phyloP scores from a whole-genome alignment of 2,113 vertebrate genomes.

The Charina bottae region DNA sequence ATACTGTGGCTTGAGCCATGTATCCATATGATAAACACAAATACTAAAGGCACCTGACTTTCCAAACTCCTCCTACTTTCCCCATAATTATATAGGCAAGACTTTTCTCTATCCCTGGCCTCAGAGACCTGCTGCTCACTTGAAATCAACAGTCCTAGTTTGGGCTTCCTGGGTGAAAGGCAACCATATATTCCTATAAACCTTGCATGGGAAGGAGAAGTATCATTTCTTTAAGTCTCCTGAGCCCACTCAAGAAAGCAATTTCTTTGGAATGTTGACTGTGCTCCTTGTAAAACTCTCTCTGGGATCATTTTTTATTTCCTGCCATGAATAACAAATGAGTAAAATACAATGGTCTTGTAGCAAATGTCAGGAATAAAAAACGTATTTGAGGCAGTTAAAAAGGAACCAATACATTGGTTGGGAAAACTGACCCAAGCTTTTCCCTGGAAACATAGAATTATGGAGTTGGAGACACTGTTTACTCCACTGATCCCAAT shows the following conservation, averaged over 20 bases:
- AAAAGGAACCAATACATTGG: not conserved
- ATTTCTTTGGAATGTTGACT: constrained; percentile 16
- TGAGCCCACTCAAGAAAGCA: not conserved
- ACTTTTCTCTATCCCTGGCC: not conserved
- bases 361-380: constrained; percentile 19
- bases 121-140: not conserved
- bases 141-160: not conserved
- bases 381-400: constrained; percentile 10
- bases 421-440: too few species aligned
- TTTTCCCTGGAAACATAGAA: too few species aligned
- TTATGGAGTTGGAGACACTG: too few species aligned
- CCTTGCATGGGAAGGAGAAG: not conserved
- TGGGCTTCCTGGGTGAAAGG: not conserved
- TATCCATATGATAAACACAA: not conserved
- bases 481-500: too few species aligned
- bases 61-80: not conserved
- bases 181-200: not conserved
- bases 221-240: not conserved
- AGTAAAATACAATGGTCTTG: not conserved
- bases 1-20: not conserved
- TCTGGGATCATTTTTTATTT: not conserved
- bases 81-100: too few species aligned
- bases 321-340: constrained; percentile 15
- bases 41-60: not conserved
- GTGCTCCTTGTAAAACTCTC: constrained; percentile 18